A percentile compares a stretch with the other conserved stretches of the same genome.
phyloP scores from a whole-genome alignment of 2,888 invertebrate species.

The Blastobasis lacticolella region DNA sequence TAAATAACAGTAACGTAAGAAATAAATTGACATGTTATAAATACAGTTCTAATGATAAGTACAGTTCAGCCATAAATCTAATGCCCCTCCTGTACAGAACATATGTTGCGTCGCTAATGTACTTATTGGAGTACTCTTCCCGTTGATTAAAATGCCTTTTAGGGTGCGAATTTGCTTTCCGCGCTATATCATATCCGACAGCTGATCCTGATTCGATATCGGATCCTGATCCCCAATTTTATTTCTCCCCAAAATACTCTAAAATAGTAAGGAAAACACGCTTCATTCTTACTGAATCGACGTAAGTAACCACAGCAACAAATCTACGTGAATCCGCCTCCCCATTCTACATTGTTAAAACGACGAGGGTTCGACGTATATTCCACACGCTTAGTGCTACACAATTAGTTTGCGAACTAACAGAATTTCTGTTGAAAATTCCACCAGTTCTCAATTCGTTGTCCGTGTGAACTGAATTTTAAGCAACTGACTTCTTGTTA shows the following conservation, averaged over 20 bases:
- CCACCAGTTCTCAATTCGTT: conserved; percentile 6
- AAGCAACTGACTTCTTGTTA: too few relatives aligned
- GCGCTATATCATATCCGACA: too few relatives aligned
- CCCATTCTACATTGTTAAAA: conserved; percentile 27
- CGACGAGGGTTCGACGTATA: conserved; percentile 35
- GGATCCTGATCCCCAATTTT: too few relatives aligned
- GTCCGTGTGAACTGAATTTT: conserved; percentile 1
- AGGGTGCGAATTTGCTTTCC: too few relatives aligned
- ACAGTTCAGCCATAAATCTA: conserved; percentile 38
- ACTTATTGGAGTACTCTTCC: conserved; percentile 25
- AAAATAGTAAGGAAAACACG: too few relatives aligned
- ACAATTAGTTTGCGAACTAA: conserved; percentile 28
- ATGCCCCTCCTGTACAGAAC: conserved; percentile 45
- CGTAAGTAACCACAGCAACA: conserved; percentile 31
- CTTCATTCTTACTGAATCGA: conserved; percentile 1
- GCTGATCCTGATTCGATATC: too few relatives aligned
- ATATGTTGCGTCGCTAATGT: conserved; percentile 49
- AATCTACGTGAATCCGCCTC: conserved; percentile 27
- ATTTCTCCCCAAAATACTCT: too few relatives aligned
- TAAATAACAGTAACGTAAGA: too few relatives aligned
- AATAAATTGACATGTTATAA: too few relatives aligned
- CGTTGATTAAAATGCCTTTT: conserved; percentile 7
- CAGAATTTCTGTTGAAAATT: conserved; percentile 26
- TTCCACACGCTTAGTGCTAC: conserved; percentile 24
- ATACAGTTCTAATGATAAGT: too few relatives aligned